A percentile compares a stretch with the other conserved stretches of the same genome.
phyloP scores from a whole-genome alignment of 2,113 vertebrate genomes.

The Propithecus coquereli region DNA sequence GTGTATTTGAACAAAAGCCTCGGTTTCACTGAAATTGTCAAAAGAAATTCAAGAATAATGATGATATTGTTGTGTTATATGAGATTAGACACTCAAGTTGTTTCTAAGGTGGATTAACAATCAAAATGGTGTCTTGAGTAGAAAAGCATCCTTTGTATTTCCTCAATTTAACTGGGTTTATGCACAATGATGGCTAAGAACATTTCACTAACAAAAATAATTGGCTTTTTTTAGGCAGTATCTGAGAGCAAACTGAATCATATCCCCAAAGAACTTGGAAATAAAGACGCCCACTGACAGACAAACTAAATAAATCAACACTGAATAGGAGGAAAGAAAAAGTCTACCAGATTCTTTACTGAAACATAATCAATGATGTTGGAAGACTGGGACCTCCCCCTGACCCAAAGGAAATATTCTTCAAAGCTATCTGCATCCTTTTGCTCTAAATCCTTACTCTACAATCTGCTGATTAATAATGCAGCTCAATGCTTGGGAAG shows the following conservation, averaged over 20 bases:
- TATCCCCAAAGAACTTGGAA: background rate
- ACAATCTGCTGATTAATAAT: background rate
- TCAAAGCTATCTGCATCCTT: background rate
- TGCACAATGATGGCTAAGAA: background rate
- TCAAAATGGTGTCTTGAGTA: background rate
- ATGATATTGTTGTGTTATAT: background rate
- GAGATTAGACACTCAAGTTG: background rate
- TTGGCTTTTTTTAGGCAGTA: background rate
- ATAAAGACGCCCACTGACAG: background rate
- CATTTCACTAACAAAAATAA: constrained; percentile 10
- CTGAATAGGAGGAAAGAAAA: background rate
- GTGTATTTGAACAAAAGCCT: constrained; percentile 19
- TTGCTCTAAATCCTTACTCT: background rate
- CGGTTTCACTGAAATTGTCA: background rate
- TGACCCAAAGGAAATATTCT: background rate
- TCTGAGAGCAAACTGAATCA: background rate
- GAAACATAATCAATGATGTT: background rate
- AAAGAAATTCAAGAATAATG: constrained; percentile 34
- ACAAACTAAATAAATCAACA: background rate
- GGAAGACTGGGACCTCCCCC: background rate
- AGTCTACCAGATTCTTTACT: background rate
- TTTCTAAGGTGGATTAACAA: background rate
- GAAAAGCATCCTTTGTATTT: background rate
- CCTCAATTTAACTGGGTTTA: background rate
- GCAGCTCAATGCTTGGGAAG: background rate